Conservation (phyloP, 2,113 vertebrate genomes). For the Thinocorus orbignyianus region DNA sequence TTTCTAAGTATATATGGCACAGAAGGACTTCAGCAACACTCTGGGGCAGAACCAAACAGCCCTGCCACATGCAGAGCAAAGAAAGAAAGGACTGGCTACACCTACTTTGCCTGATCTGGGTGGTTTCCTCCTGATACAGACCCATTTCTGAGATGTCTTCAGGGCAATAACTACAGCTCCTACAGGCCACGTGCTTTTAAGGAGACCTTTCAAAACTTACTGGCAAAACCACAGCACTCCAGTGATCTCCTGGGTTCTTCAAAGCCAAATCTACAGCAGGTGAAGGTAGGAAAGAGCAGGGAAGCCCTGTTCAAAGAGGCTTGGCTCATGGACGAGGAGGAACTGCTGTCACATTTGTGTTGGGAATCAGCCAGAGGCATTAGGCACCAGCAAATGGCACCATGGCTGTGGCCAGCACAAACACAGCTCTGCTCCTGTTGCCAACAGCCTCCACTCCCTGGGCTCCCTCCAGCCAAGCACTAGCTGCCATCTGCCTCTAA, state of each 20-base stretch:
- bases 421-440: not conserved
- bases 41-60: not conserved
- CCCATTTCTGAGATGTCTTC: not conserved
- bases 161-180: not conserved
- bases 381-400: not conserved
- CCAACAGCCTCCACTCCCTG: not conserved
- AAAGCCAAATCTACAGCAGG: not conserved
- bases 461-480: not conserved
- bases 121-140: not conserved
- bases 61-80: not conserved
- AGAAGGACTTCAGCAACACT: not conserved
- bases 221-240: not conserved
- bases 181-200: not conserved
- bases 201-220: not conserved
- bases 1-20: not conserved
- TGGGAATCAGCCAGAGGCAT: not conserved
- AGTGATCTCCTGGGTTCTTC: not conserved
- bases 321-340: not conserved
- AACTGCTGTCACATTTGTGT: not conserved
- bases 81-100: not conserved
- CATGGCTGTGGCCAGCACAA: not conserved
- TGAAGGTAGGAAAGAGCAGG: not conserved
- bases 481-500: not conserved
- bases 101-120: not conserved
- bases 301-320: not conserved